Evolutionary conservation across 2,797 vertebrate genomes (phyloP).

Genomic region (Scyliorhinus canicula): DNA sequence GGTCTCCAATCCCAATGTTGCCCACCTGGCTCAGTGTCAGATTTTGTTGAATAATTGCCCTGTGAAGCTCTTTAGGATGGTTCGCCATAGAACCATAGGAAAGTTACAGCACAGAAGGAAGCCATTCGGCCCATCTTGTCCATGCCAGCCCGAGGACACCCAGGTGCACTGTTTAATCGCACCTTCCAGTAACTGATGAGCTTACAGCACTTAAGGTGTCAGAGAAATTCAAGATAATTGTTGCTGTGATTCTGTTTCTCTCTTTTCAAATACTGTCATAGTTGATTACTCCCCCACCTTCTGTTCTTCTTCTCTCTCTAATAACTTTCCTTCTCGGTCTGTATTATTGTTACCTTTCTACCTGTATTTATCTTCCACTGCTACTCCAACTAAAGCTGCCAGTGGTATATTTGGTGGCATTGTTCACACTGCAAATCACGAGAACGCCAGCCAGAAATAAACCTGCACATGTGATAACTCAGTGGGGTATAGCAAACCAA

Average conservation of each 20-base stretch:
- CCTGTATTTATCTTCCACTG: background rate
- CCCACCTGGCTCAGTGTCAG: background rate
- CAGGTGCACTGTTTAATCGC: too few relatives aligned
- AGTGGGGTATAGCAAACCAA: background rate
- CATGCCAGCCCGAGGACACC: too few relatives aligned
- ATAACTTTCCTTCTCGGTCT: background rate
- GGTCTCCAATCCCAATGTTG: background rate
- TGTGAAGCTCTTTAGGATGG: too few relatives aligned
- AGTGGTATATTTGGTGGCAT: background rate
- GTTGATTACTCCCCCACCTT: background rate
- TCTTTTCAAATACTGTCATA: background rate
- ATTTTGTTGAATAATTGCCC: background rate
- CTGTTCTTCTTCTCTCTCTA: background rate
- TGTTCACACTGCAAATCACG: background rate
- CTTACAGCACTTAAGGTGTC: too few relatives aligned
- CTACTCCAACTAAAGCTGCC: background rate
- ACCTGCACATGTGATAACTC: background rate
- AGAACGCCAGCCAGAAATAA: background rate
- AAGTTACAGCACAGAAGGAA: too few relatives aligned
- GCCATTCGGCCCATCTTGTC: too few relatives aligned
- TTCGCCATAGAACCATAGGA: too few relatives aligned
- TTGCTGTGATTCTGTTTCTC: background rate
- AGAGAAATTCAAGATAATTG: background rate
- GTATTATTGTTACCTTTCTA: background rate
- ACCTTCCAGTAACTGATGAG: too few relatives aligned